Conservation (phyloP, 2,113 vertebrate species). For the Malurus melanocephalus region DNA sequence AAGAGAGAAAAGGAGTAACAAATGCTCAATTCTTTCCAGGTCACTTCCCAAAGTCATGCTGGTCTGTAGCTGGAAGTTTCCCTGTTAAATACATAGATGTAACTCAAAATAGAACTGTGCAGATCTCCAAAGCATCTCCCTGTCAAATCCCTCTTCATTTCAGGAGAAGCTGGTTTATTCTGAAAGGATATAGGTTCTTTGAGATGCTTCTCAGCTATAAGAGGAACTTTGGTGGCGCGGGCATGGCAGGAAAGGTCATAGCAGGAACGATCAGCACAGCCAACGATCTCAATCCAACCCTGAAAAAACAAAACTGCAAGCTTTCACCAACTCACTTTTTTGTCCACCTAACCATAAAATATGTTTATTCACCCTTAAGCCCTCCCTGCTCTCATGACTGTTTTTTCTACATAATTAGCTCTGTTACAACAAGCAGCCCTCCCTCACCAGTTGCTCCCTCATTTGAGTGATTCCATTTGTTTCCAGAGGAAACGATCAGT, state of each 20-base stretch:
- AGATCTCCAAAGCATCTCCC: background rate
- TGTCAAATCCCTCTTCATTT: background rate
- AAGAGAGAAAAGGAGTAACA: background rate
- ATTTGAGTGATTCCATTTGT: constrained; percentile 10
- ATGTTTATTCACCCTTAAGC: constrained; percentile 37
- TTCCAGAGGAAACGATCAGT: constrained; percentile 41
- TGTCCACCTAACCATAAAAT: constrained; percentile 31
- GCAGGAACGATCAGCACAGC: constrained; percentile 94
- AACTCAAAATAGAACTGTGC: background rate
- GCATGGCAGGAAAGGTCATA: constrained; percentile 92
- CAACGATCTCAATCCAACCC: constrained; percentile 98
- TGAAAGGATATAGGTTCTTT: constrained; percentile 98
- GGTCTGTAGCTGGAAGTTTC: background rate
- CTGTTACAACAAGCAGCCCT: constrained; percentile 29
- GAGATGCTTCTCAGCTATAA: constrained; percentile 92
- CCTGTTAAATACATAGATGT: background rate
- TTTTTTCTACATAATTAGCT: constrained; percentile 49
- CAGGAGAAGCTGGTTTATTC: background rate
- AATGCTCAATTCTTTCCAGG: background rate
- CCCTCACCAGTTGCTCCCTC: background rate
- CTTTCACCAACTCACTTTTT: constrained; percentile 34
- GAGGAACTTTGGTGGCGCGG: constrained; percentile 92
- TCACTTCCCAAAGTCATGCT: background rate
- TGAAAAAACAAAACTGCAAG: constrained; percentile 56
- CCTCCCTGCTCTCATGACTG: background rate